Evolutionary conservation across 2,113 vertebrate genomes (phyloP).

Genomic region (Girardinichthys multiradiatus): DNA sequence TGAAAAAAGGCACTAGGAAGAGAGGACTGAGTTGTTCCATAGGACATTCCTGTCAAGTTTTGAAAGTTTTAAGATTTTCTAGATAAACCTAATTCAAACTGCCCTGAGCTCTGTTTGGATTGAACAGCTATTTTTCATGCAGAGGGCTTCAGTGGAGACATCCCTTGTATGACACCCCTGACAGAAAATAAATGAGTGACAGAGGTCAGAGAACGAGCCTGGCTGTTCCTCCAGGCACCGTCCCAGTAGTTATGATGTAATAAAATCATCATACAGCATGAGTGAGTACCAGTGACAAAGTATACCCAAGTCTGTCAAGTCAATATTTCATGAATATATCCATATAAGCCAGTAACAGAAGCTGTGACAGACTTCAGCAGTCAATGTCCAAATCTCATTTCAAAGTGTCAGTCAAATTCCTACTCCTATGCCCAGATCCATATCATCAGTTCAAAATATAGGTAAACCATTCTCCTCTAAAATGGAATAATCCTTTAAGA

Average conservation of each 20-base stretch:
- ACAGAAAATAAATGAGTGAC: constrained; percentile 34
- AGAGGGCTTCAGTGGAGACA: constrained; percentile 10
- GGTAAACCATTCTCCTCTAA: neutral
- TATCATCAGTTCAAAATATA: too few relatives aligned
- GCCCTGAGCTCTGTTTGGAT: constrained; percentile 23
- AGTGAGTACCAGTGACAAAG: too few relatives aligned
- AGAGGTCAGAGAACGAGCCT: constrained; percentile 21
- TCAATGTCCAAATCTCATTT: too few relatives aligned
- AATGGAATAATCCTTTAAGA: neutral
- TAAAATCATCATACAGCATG: constrained; percentile 27
- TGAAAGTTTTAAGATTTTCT: neutral
- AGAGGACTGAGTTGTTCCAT: constrained; percentile 23
- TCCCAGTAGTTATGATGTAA: constrained; percentile 31
- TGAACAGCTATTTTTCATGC: constrained; percentile 35
- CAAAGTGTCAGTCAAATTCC: neutral
- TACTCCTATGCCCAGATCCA: neutral
- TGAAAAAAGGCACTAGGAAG: neutral
- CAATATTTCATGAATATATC: too few relatives aligned
- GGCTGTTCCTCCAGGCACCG: constrained; percentile 6
- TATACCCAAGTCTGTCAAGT: too few relatives aligned
- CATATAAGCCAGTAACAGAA: too few relatives aligned
- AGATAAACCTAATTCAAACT: neutral
- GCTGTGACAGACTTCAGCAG: too few relatives aligned
- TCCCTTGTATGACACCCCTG: constrained; percentile 14
- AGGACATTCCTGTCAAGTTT: neutral